Percentiles rank a stretch among this genome's conserved stretches.
Conservation (phyloP, 2,113 vertebrate species). For the Trichechus manatus region DNA sequence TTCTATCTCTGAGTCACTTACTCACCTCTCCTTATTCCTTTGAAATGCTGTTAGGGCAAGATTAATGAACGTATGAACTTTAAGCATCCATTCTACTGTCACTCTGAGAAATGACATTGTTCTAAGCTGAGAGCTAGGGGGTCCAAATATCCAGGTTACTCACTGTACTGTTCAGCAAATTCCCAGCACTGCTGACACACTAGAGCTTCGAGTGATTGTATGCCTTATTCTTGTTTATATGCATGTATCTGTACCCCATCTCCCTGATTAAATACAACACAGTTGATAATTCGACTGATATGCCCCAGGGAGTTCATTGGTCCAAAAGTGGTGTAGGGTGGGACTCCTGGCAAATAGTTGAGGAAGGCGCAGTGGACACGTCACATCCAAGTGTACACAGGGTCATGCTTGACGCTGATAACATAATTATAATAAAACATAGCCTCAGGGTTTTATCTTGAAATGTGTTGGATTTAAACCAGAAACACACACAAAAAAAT, state of each 20-base stretch:
- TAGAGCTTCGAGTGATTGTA: not conserved
- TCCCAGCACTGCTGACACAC: not conserved
- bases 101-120: conserved; percentile 41
- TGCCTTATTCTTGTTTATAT: not conserved
- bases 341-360: not conserved
- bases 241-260: not conserved
- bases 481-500: not conserved
- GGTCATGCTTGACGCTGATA: not conserved
- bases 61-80: conserved; percentile 29
- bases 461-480: not conserved
- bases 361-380: not conserved
- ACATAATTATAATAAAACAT: conserved; percentile 49
- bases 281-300: not conserved
- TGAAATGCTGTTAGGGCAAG: not conserved
- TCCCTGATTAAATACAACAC: not conserved
- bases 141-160: not conserved
- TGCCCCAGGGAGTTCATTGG: not conserved
- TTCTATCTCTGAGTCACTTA: not conserved
- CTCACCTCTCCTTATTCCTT: not conserved
- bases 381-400: not conserved
- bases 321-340: not conserved
- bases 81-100: not conserved
- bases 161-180: not conserved
- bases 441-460: not conserved
- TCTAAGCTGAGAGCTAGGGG: not conserved